phyloP scores from a whole-genome alignment of 2,113 vertebrate genomes.

The Crotalus helleri region DNA sequence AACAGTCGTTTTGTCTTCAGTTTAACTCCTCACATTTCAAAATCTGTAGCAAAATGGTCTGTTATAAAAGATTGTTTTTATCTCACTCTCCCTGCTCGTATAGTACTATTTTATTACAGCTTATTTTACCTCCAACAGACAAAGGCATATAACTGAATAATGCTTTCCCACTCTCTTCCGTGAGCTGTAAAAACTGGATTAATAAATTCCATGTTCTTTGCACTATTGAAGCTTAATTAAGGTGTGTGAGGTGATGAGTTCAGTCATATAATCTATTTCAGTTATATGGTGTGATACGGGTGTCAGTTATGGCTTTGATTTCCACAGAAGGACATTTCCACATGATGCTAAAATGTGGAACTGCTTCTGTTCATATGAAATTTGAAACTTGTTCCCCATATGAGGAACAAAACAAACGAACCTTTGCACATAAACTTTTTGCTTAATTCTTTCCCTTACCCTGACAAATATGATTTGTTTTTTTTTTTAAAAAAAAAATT shows the following conservation, averaged over 20 bases:
- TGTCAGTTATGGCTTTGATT: not conserved
- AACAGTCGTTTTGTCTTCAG: conserved; percentile 48
- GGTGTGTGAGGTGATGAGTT: not conserved
- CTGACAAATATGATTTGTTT: not conserved
- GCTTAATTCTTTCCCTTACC: not conserved
- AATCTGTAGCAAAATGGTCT: conserved; percentile 42
- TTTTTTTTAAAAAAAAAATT: not conserved
- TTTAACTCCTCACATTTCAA: conserved; percentile 62
- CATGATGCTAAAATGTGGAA: not conserved
- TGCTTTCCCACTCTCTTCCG: not conserved
- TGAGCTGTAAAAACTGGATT: conserved; percentile 18
- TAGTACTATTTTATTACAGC: conserved; percentile 25
- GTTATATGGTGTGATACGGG: not conserved
- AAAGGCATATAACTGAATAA: conserved; percentile 28
- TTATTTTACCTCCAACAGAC: conserved; percentile 25
- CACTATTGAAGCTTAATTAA: not conserved
- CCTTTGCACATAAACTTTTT: not conserved
- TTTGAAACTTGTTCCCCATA: not conserved
- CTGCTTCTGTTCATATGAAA: not conserved
- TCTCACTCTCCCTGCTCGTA: conserved; percentile 18
- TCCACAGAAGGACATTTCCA: not conserved
- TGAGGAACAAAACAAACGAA: not conserved
- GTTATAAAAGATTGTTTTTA: conserved; percentile 47
- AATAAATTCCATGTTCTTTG: not conserved
- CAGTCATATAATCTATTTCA: not conserved